These are phyloP conservation scores for Heliothis virescens DNA, from an alignment of 1,140 invertebrate species.

Conservation along the genomic window DNA sequence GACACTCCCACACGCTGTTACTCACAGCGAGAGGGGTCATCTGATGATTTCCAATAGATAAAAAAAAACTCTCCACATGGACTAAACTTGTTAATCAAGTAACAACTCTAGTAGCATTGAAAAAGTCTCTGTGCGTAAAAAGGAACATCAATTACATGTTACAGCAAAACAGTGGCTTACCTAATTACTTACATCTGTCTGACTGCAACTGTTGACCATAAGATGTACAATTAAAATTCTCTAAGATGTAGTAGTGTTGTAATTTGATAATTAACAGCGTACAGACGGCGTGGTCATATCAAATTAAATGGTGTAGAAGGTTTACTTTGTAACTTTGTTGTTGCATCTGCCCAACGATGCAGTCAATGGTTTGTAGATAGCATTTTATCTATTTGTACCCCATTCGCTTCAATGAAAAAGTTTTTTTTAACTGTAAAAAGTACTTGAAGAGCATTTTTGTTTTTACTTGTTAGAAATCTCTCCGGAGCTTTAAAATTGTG, in stretches of 20 bases:
- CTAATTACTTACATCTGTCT: slow-evolving; percentile 43
- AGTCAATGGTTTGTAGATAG: not conserved
- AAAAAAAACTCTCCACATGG: too few relatives aligned
- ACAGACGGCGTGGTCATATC: not conserved
- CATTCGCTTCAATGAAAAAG: not conserved
- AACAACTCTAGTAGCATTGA: not conserved
- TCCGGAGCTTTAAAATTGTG: too few relatives aligned
- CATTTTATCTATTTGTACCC: too few relatives aligned
- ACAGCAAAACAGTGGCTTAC: slow-evolving; percentile 10
- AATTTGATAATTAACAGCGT: slow-evolving; percentile 46
- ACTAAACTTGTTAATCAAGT: too few relatives aligned
- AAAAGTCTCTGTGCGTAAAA: not conserved
- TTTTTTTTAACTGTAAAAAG: not conserved
- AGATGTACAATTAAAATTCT: slow-evolving; percentile 40
- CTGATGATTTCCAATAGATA: too few relatives aligned
- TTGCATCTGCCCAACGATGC: not conserved
- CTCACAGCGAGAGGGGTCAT: too few relatives aligned
- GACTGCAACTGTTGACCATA: slow-evolving; percentile 30
- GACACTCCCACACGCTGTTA: too few relatives aligned
- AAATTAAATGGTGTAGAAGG: not conserved
- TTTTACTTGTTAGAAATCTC: too few relatives aligned
- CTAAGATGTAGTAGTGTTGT: slow-evolving; percentile 40
- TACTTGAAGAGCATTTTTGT: too few relatives aligned
- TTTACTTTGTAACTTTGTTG: not conserved
- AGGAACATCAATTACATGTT: slow-evolving; percentile 4